phyloP scores from a whole-genome alignment of 2,888 invertebrate genomes.

The Polydrusus cervinus region DNA sequence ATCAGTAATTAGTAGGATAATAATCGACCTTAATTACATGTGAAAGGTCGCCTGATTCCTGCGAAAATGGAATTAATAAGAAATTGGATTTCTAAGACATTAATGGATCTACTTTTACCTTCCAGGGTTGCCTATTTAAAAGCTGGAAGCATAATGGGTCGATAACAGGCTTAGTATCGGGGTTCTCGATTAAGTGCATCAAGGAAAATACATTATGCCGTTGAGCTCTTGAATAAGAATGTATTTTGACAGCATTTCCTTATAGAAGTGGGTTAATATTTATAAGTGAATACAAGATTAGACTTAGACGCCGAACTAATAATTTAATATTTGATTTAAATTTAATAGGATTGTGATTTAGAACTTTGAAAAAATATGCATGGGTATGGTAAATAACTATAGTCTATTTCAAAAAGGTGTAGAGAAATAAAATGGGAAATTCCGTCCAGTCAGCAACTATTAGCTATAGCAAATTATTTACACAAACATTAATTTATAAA shows the following conservation, averaged over 20 bases:
- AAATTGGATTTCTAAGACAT: conserved; percentile 66
- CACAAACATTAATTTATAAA: too few species aligned
- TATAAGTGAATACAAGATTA: background rate
- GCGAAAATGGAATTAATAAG: conserved; percentile 68
- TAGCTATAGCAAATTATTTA: too few species aligned
- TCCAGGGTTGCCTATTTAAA: conserved; percentile 45
- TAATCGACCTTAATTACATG: conserved; percentile 68
- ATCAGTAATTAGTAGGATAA: conserved; percentile 67
- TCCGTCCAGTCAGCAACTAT: too few species aligned
- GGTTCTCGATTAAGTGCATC: conserved; percentile 3
- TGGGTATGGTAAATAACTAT: too few species aligned
- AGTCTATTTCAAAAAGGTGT: too few species aligned
- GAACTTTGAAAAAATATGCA: too few species aligned
- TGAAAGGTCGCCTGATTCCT: conserved; percentile 66
- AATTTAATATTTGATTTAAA: too few species aligned
- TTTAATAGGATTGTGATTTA: too few species aligned
- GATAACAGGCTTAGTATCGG: conserved; percentile 16
- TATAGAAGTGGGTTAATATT: background rate
- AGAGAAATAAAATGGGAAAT: too few species aligned
- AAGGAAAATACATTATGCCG: conserved; percentile 1
- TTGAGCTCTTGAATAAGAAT: background rate
- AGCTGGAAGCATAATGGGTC: conserved; percentile 12
- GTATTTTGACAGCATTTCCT: background rate
- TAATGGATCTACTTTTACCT: conserved; percentile 56
- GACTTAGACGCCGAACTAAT: too few species aligned